Percentiles rank a stretch among this genome's conserved stretches.
Evolutionary conservation across 2,888 invertebrate genomes (phyloP).

Genomic region (Lucinisca nassula): DNA sequence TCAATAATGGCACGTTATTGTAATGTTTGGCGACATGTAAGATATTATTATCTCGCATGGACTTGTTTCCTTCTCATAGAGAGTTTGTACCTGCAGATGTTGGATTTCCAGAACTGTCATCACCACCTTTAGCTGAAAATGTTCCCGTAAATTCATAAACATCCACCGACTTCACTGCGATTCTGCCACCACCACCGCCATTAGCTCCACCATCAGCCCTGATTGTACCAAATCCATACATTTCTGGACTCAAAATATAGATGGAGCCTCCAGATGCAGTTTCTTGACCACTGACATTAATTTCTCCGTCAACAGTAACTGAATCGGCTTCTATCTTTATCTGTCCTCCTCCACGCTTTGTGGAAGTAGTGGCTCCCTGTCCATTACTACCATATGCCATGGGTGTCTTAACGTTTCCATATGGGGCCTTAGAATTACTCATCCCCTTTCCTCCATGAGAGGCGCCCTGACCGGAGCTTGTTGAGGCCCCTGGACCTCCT

Average conservation of each 20-base stretch:
- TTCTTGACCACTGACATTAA: constrained; percentile 55
- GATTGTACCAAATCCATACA: constrained; percentile 72
- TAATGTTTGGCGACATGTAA: too few species aligned
- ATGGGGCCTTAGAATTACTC: constrained; percentile 56
- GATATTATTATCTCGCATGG: too few species aligned
- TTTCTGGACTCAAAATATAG: background rate
- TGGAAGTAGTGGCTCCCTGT: constrained; percentile 45
- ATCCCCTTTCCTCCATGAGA: constrained; percentile 74
- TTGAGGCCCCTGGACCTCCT: constrained; percentile 69
- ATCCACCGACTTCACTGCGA: background rate
- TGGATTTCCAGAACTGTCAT: constrained; percentile 25
- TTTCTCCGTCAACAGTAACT: constrained; percentile 68
- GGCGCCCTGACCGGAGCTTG: constrained; percentile 63
- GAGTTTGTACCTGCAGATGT: constrained; percentile 47
- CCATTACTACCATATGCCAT: constrained; percentile 77
- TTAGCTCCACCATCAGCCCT: constrained; percentile 69
- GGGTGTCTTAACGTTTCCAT: constrained; percentile 75
- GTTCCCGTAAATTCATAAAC: constrained; percentile 51
- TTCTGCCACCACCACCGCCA: constrained; percentile 78
- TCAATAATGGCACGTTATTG: too few species aligned
- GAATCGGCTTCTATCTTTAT: constrained; percentile 60
- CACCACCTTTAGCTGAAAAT: constrained; percentile 41
- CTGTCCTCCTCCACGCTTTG: constrained; percentile 77
- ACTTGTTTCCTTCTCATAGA: too few species aligned
- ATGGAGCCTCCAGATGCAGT: background rate